Base-by-base conservation (phyloP, 2,113 vertebrate species). In the Beaufortia kweichowensis region DNA sequence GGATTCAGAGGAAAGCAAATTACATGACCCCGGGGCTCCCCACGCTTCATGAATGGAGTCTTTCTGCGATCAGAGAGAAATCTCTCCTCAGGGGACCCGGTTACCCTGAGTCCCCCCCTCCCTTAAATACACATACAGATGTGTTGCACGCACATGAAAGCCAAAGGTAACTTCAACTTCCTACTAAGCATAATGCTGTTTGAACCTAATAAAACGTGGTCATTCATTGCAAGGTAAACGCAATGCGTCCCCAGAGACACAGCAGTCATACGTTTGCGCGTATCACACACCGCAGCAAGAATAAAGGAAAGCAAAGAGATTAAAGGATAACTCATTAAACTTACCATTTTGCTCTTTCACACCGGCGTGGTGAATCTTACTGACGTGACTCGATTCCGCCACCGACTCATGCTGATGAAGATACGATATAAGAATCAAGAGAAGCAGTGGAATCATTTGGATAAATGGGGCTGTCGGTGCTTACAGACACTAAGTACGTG, bases 371-470 rank as follows among this genome's bases (percentile, higher is more conserved):
- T 93, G 92, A 88, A 95, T 92, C 86, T 98, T 98, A 90, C 89
- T 92, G 89, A 92, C 91, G 80, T 93, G 92, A 90, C 90, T 94
- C 85, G 94, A 94, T 89, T 98, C 94, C 77, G 95, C 95, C 86
- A 83, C 92, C 85, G 92, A 89, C 80, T 93, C 93, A 88, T 88
- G 90, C 78, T 91, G 92, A 87, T 90, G 95, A 91, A 93, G 94
- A 92, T 94, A 93, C 88, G 91, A 92, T 92, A 92, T 93, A 89
- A 98, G 93, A 86, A 95, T 94, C 89, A 98, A 84, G 83, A 94
- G 76, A 84, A 94, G 94, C 92, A 94, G 86, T 89, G 94, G 95
- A 95, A 94, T 95, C 97, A 98, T 98, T 96, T 95, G 96, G 95
- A 93, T 93, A 89, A 91, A 86, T 86, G 89, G 85, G 79, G 76